Evolutionary conservation across 2,797 vertebrate genomes (phyloP), one percentile per base, ranked within the genome.

Genomic region (Cyclopterus lumpus): DNA sequence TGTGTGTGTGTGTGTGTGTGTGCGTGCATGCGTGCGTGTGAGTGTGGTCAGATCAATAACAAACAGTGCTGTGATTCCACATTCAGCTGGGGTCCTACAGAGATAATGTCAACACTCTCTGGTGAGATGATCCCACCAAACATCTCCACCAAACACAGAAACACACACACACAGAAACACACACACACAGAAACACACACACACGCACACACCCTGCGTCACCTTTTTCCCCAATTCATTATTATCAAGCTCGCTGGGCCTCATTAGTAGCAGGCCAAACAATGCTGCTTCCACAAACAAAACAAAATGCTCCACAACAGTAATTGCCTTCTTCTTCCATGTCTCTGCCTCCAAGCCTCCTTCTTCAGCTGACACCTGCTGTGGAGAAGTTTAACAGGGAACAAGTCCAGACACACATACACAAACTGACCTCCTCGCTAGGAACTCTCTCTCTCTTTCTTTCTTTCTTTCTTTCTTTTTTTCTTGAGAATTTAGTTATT

Each of bases 241-340:
- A 94, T 93, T 91, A 92, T 92, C 81, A 77, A 90, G 91, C 92
- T 92, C 83, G 71, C 84, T 30, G 77, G 88, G 89, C 86, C 91
- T 94, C 93, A 92, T 94, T 94, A 94, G 88, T 86, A 85, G 75
- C 75, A 67, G 74, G 88, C 82, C 86, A 88, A 86, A 92, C 90
- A 85, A 88, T 87, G 75, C 83, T 69, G 85, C 89, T 81, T 83
- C 80, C 82, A 89, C 85, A 92, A 92, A 90, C 89, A 92, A 88
- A 93, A 90, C 89, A 86, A 86, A 90, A 91, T 0, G 79, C 84
- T 81, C 80, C 90, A 78, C 85, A 86, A 90, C 87, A 91, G 80
- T 91, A 93, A 93, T 93, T 91, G 90, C 89, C 86, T 90, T 90
- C 84, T 92, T 85, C 75, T 81, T 81, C 82, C 48, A 49, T 79